Evolutionary conservation across 2,113 vertebrate genomes (phyloP).

Genomic region (Xenopus laevis): DNA sequence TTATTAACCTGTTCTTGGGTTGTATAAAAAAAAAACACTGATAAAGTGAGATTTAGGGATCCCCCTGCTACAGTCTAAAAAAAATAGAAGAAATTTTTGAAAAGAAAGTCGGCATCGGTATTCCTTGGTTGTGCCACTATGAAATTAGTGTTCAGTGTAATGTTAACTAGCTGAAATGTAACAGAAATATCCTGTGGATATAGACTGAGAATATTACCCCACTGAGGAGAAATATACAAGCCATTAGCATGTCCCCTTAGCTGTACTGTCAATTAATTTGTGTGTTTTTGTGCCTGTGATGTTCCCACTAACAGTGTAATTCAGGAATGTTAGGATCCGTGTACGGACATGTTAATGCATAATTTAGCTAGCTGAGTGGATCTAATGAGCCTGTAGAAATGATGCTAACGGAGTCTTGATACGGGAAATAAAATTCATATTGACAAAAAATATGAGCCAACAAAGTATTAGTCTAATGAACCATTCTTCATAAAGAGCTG

Average conservation of each 20-base stretch:
- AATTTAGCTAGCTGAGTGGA: slow-evolving; percentile 31
- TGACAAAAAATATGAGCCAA: slow-evolving; percentile 37
- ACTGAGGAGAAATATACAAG: background rate
- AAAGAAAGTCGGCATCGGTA: no score
- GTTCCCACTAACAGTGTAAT: background rate
- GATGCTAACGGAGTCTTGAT: slow-evolving; percentile 18
- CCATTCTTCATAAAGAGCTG: slow-evolving; percentile 35
- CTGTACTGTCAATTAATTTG: slow-evolving; percentile 15
- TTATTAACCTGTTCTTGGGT: no score
- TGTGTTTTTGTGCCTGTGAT: slow-evolving; percentile 8
- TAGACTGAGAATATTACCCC: background rate
- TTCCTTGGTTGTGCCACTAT: no score
- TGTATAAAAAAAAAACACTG: no score
- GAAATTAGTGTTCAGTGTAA: no score
- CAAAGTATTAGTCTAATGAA: slow-evolving; percentile 44
- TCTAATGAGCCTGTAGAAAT: slow-evolving; percentile 31
- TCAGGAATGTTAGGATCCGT: slow-evolving; percentile 12
- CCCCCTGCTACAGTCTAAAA: no score
- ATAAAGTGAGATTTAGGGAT: no score
- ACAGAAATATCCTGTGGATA: background rate
- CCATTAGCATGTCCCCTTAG: slow-evolving; percentile 3
- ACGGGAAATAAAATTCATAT: slow-evolving; percentile 26
- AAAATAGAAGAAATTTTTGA: no score
- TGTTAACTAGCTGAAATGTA: background rate
- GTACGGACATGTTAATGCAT: slow-evolving; percentile 25